These are phyloP conservation scores for Drosophila simulans DNA, from an alignment of 1,140 invertebrate genomes.

Conservation along the genomic window DNA sequence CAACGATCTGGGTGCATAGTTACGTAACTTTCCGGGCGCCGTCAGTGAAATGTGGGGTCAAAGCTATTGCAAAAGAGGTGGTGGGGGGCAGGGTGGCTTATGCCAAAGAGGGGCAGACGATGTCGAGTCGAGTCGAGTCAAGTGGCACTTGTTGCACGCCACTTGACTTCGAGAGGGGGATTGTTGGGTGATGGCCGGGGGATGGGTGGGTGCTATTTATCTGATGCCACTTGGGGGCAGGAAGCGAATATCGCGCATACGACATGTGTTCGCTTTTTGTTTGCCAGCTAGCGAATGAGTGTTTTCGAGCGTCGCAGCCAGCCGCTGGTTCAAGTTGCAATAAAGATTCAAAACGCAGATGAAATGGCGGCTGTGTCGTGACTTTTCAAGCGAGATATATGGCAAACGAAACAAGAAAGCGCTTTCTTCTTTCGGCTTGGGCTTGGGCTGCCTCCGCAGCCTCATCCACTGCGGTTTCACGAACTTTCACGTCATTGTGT, in stretches of 20 bases:
- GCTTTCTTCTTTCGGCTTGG: conserved; percentile 54
- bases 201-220: conserved; percentile 15
- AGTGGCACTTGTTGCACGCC: conserved; percentile 48
- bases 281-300: conserved; percentile 20
- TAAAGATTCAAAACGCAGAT: conserved; percentile 66
- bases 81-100: not conserved
- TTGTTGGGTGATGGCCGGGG: too few species aligned
- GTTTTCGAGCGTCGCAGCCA: conserved; percentile 1
- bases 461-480: conserved; percentile 43
- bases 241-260: conserved; percentile 63
- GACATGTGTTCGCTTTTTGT: conserved; percentile 47
- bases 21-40: conserved; percentile 33
- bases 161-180: conserved; percentile 25
- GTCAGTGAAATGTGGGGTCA: conserved; percentile 63
- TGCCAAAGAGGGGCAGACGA: conserved; percentile 22
- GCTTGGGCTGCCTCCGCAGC: conserved; percentile 10
- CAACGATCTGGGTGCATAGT: conserved; percentile 8
- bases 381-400: conserved; percentile 61
- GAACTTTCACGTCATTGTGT: conserved; percentile 71
- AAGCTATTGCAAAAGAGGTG: conserved; percentile 40
- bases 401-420: conserved; percentile 65
- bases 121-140: conserved; percentile 48
- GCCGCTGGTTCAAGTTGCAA: conserved; percentile 56
- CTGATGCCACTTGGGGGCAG: conserved; percentile 47
- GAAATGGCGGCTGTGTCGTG: conserved; percentile 56